Evolutionary conservation across 1,140 invertebrate genomes (phyloP).

Genomic region (Lineus longissimus): DNA sequence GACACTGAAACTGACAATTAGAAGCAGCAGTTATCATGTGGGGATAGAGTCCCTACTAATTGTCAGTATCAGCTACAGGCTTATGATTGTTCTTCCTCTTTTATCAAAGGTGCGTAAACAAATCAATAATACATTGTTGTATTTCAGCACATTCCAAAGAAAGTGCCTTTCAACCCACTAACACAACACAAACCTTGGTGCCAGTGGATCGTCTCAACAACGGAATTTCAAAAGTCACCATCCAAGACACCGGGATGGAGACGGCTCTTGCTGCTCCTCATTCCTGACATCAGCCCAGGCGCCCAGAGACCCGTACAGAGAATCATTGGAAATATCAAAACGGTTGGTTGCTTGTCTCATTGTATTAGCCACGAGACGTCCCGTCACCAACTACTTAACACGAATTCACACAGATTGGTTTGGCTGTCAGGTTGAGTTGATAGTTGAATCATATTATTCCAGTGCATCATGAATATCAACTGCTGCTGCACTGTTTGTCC

Average conservation of each 20-base stretch:
- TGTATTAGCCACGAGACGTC: too few relatives aligned
- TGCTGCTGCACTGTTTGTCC: not conserved
- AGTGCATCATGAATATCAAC: not conserved
- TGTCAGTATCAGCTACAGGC: too few relatives aligned
- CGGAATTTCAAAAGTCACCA: too few relatives aligned
- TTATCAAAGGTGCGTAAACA: too few relatives aligned
- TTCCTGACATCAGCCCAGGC: not conserved
- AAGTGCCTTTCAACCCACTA: not conserved
- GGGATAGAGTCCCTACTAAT: too few relatives aligned
- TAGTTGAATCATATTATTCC: not conserved
- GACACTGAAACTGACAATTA: too few relatives aligned
- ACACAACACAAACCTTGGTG: constrained; percentile 1
- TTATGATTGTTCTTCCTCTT: too few relatives aligned
- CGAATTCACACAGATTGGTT: not conserved
- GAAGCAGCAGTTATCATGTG: too few relatives aligned
- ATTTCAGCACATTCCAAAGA: not conserved
- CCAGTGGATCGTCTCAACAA: not conserved
- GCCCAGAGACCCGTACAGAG: not conserved
- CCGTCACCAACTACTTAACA: not conserved
- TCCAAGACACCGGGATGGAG: not conserved
- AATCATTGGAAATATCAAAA: not conserved
- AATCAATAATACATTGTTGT: too few relatives aligned
- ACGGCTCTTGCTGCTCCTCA: not conserved
- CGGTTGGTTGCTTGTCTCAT: not conserved
- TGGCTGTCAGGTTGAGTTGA: not conserved